Evolutionary conservation across 2,888 invertebrate species (phyloP).

Genomic region (Papilio gigon): DNA sequence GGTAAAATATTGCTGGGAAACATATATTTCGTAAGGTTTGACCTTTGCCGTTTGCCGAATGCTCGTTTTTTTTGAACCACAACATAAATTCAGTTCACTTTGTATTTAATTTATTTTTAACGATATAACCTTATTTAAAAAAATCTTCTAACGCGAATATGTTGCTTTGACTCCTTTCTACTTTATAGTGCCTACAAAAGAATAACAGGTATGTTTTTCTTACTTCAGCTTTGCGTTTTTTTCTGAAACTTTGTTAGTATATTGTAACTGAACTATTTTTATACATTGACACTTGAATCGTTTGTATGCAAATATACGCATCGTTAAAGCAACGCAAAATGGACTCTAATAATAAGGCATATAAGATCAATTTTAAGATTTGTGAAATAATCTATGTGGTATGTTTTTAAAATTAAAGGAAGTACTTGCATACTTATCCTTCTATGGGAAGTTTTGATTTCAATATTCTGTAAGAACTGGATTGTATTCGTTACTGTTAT

Average conservation of each 20-base stretch:
- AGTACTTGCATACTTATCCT: background rate
- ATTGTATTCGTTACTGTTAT: conserved; percentile 1
- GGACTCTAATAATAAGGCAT: background rate
- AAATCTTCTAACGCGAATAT: too few species aligned
- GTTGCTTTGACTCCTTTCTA: background rate
- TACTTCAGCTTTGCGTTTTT: background rate
- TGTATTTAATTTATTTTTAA: background rate
- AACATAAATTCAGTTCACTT: conserved; percentile 6
- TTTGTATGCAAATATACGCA: background rate
- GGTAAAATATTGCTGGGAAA: conserved; percentile 1
- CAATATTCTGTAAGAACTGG: background rate
- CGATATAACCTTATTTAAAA: background rate
- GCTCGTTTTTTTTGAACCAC: conserved; percentile 14
- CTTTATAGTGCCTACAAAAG: too few species aligned
- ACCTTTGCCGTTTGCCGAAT: background rate
- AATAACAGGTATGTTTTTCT: background rate
- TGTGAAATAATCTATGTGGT: too few species aligned
- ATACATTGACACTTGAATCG: too few species aligned
- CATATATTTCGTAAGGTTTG: conserved; percentile 2
- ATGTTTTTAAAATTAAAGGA: conserved; percentile 4
- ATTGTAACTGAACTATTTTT: background rate
- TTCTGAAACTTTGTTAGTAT: background rate
- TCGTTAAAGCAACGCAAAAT: background rate
- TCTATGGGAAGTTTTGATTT: background rate
- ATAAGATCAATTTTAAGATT: background rate